Evolutionary conservation across 2,113 vertebrate genomes (phyloP).

Genomic region (Stigmatopora argus): DNA sequence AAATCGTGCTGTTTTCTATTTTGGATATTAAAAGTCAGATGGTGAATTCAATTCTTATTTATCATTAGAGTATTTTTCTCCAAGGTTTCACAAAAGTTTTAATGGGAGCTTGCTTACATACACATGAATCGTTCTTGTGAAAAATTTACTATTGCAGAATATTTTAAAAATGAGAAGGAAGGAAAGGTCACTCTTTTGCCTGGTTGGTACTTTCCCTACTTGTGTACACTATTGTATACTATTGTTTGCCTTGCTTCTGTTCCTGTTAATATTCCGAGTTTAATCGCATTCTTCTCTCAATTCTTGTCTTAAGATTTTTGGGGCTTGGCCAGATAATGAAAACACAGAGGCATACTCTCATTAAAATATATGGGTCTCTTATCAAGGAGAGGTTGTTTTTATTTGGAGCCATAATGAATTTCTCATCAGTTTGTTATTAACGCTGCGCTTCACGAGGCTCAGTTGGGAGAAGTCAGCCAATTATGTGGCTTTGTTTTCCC

Average conservation of each 20-base stretch:
- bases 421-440: slow-evolving; percentile 76
- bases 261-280: slow-evolving; percentile 32
- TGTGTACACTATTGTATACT: neutral
- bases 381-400: slow-evolving; percentile 71
- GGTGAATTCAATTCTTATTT: slow-evolving; percentile 18
- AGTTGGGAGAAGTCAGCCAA: slow-evolving; percentile 59
- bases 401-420: slow-evolving; percentile 73
- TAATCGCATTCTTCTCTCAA: slow-evolving; percentile 59
- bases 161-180: neutral
- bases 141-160: too few species aligned
- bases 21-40: slow-evolving; percentile 23
- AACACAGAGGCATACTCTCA: slow-evolving; percentile 69
- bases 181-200: neutral
- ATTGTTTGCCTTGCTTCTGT: slow-evolving; percentile 35
- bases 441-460: slow-evolving; percentile 60
- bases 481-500: slow-evolving; percentile 65
- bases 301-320: slow-evolving; percentile 52
- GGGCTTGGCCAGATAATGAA: slow-evolving; percentile 62
- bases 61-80: slow-evolving; percentile 11
- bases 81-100: slow-evolving; percentile 22
- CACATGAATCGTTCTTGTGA: too few species aligned
- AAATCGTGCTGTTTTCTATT: slow-evolving; percentile 17
- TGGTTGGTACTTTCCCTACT: neutral
- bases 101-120: neutral
- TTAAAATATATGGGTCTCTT: slow-evolving; percentile 66